Evolutionary conservation across 1,140 invertebrate species (phyloP).

Genomic region (Lepidostoma basale): DNA sequence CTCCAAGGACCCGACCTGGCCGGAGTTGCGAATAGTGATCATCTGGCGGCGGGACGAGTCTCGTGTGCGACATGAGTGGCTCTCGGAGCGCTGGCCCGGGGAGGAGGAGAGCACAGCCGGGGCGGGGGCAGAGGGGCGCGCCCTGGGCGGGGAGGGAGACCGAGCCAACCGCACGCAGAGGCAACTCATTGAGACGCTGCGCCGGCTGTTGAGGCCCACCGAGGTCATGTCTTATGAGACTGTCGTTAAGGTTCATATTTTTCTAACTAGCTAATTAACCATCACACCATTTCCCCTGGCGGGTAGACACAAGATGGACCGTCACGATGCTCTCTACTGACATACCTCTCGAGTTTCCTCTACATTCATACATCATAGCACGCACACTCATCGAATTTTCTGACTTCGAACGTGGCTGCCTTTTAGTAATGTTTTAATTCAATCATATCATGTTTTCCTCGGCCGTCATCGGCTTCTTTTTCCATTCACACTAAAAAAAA

Average conservation of each 20-base stretch:
- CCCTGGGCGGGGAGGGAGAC: constrained; percentile 54
- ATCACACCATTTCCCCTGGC: too few species aligned
- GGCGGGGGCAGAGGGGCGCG: constrained; percentile 52
- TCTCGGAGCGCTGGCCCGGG: constrained; percentile 70
- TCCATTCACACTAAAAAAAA: constrained; percentile 25
- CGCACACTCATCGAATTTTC: too few species aligned
- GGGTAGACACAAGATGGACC: neutral
- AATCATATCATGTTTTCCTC: too few species aligned
- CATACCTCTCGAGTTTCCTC: too few species aligned
- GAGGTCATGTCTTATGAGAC: constrained; percentile 77
- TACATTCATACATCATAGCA: too few species aligned
- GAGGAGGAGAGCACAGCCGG: constrained; percentile 55
- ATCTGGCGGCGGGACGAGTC: constrained; percentile 87
- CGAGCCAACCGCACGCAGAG: constrained; percentile 75
- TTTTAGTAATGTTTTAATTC: too few species aligned
- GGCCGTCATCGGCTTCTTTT: too few species aligned
- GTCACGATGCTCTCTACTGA: too few species aligned
- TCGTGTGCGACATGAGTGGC: constrained; percentile 91
- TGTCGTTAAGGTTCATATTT: constrained; percentile 67
- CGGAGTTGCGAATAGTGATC: constrained; percentile 78
- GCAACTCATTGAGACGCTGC: constrained; percentile 74
- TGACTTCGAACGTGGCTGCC: too few species aligned
- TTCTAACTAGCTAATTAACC: too few species aligned
- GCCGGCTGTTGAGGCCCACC: constrained; percentile 71
- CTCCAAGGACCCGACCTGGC: constrained; percentile 60